phyloP scores from a whole-genome alignment of 2,888 invertebrate species.

The Caenorhabditis macrosperma region DNA sequence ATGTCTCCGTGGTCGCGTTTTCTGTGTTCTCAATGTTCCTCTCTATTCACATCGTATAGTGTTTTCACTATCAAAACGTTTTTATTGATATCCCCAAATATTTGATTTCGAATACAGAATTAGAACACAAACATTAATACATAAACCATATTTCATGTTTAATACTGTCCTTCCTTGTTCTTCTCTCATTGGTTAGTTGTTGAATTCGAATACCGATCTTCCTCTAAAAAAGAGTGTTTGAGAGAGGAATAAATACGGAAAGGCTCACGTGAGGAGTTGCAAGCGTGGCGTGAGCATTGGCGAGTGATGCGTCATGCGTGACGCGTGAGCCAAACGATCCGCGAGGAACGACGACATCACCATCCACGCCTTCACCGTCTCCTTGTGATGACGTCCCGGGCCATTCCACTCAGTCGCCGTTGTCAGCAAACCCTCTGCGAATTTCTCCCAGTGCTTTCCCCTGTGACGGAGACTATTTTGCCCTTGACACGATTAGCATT shows the following conservation, averaged over 20 bases:
- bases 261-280: slow-evolving; percentile 68
- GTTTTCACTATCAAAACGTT: too few relatives aligned
- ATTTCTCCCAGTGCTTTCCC: slow-evolving; percentile 75
- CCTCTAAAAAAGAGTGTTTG: slow-evolving; percentile 26
- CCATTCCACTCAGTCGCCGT: slow-evolving; percentile 72
- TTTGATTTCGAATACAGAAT: slow-evolving; percentile 4
- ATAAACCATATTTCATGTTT: slow-evolving; percentile 15
- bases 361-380: slow-evolving; percentile 76
- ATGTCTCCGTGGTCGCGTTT: too few relatives aligned
- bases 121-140: slow-evolving; percentile 17
- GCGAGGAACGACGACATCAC: slow-evolving; percentile 73
- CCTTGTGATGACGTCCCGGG: slow-evolving; percentile 73
- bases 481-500: not conserved
- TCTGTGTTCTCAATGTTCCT: slow-evolving; percentile 9
- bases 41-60: not conserved
- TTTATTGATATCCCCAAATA: not conserved
- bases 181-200: too few relatives aligned
- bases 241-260: not conserved
- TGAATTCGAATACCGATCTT: slow-evolving; percentile 45
- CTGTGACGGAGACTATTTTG: slow-evolving; percentile 50
- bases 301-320: slow-evolving; percentile 48
- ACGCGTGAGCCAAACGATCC: slow-evolving; percentile 70
- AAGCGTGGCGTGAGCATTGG: slow-evolving; percentile 73
- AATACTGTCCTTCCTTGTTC: slow-evolving; percentile 1
- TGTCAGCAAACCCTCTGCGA: slow-evolving; percentile 70